These are phyloP conservation scores for Bombus pyrosoma DNA, from an alignment of 1,140 invertebrate species.

Conservation along the genomic window DNA sequence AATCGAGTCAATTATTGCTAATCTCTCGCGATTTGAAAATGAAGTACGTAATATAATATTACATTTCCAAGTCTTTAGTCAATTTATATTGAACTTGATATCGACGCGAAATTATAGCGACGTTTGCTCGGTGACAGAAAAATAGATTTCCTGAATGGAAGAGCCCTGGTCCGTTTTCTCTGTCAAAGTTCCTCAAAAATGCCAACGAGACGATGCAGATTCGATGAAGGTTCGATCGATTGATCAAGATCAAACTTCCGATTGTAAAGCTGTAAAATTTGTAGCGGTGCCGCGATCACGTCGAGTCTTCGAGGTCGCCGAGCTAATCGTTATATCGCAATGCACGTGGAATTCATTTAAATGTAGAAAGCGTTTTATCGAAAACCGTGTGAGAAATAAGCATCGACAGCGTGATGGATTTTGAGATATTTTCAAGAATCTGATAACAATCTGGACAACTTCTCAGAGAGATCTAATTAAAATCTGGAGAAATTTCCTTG, in stretches of 20 bases:
- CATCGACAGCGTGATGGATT: not conserved
- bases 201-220: constrained; percentile 1
- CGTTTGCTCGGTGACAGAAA: not conserved
- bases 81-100: not conserved
- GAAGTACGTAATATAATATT: not conserved
- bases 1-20: not conserved
- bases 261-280: not conserved
- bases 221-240: not conserved
- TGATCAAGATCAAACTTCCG: not conserved
- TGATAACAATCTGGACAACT: too few species aligned
- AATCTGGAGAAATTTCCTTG: too few species aligned
- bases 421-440: not conserved
- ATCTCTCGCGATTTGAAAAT: too few species aligned
- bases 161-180: not conserved
- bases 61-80: not conserved
- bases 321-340: not conserved
- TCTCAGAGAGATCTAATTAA: too few species aligned
- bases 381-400: not conserved
- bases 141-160: not conserved
- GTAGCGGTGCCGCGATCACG: not conserved
- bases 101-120: not conserved
- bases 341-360: not conserved
- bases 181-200: not conserved
- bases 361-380: not conserved
- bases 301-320: not conserved